Evolutionary conservation across 1,140 invertebrate genomes (phyloP).

Genomic region (Hyphantria cunea): DNA sequence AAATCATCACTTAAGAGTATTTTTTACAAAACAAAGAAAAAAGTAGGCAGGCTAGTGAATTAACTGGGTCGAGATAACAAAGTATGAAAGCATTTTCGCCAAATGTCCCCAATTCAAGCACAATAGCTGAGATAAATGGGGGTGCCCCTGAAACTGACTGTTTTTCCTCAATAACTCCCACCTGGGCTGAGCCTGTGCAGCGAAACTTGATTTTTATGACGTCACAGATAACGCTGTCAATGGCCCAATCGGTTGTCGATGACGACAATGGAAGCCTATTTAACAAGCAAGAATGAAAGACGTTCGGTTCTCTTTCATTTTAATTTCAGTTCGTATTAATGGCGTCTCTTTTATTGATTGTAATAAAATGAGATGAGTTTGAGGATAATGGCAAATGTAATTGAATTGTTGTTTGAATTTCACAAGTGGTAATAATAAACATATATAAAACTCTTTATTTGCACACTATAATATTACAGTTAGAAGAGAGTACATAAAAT

Average conservation of each 20-base stretch:
- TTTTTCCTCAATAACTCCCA: constrained; percentile 43
- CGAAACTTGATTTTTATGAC: constrained; percentile 21
- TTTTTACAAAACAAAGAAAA: constrained; percentile 18
- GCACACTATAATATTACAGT: no score
- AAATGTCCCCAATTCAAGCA: constrained; percentile 37
- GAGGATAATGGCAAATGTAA: no score
- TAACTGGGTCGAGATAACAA: constrained; percentile 44
- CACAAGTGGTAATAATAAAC: no score
- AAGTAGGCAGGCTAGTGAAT: constrained; percentile 35
- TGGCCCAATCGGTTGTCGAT: constrained; percentile 13
- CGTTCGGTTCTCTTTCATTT: background rate
- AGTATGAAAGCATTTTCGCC: constrained; percentile 40
- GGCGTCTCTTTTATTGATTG: background rate
- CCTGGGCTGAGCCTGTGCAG: constrained; percentile 26
- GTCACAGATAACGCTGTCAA: constrained; percentile 13
- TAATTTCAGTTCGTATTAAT: background rate
- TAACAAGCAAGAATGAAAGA: background rate
- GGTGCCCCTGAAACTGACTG: constrained; percentile 33
- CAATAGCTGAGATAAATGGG: constrained; percentile 56
- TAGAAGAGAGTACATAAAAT: no score
- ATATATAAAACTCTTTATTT: no score
- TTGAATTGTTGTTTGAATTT: no score
- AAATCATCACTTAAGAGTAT: constrained; percentile 1
- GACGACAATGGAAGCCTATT: constrained; percentile 10
- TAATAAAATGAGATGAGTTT: background rate